Conservation (phyloP, 2,888 invertebrate genomes). For the Diogma glabrata region DNA sequence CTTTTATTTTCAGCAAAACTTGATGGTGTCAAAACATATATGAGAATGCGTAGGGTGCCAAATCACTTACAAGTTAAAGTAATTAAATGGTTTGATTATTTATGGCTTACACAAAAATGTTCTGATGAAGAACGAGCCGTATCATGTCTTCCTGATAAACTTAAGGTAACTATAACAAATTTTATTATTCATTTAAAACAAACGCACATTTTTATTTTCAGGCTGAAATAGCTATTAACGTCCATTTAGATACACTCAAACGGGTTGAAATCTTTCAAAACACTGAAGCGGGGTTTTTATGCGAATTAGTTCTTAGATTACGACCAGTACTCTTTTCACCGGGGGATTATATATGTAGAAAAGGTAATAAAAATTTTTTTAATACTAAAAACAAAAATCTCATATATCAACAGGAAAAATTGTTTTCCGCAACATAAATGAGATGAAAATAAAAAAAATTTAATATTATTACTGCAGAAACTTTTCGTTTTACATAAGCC, state of each 20-base stretch:
- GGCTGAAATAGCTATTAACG: slow-evolving; percentile 98
- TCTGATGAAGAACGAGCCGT: slow-evolving; percentile 95
- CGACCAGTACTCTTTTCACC: slow-evolving; percentile 96
- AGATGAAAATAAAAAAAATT: no score
- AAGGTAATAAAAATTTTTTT: slow-evolving; percentile 70
- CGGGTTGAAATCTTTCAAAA: slow-evolving; percentile 98
- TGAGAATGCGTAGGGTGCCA: slow-evolving; percentile 93
- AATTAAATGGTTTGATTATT: slow-evolving; percentile 98
- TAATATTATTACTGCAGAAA: no score
- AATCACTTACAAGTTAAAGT: slow-evolving; percentile 92
- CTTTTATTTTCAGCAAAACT: slow-evolving; percentile 72
- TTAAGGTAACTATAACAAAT: slow-evolving; percentile 48
- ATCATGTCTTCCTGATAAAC: slow-evolving; percentile 90
- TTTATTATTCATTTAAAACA: not conserved
- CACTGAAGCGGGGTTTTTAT: slow-evolving; percentile 97
- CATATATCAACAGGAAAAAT: no score
- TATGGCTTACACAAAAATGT: slow-evolving; percentile 98
- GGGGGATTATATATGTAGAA: slow-evolving; percentile 96
- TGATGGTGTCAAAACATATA: slow-evolving; percentile 97
- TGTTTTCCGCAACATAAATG: no score
- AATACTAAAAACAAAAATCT: no score
- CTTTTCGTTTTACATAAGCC: no score
- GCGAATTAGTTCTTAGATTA: slow-evolving; percentile 88
- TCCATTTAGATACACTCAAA: slow-evolving; percentile 94
- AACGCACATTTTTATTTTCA: slow-evolving; percentile 17